Evolutionary conservation across 2,888 invertebrate species (phyloP).

Genomic region (Watsonalla binaria): DNA sequence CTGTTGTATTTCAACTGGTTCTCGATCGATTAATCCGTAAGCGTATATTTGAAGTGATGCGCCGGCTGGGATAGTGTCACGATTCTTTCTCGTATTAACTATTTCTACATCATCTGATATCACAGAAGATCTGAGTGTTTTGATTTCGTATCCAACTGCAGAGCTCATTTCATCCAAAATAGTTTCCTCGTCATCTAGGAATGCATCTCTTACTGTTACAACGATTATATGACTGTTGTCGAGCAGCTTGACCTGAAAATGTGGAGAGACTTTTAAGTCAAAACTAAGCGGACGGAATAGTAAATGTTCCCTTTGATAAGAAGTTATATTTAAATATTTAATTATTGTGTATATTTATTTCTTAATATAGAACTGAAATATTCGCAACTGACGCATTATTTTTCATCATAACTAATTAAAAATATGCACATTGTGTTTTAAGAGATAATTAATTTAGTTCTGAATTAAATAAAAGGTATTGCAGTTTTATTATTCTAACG

Average conservation of each 20-base stretch:
- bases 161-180: conserved; percentile 46
- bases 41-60: conserved; percentile 53
- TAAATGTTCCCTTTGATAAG: background rate
- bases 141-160: conserved; percentile 59
- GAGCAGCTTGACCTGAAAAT: conserved; percentile 66
- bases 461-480: too few relatives aligned
- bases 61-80: conserved; percentile 26
- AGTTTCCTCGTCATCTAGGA: conserved; percentile 54
- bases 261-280: conserved; percentile 1
- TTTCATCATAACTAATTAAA: too few relatives aligned
- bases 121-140: conserved; percentile 55
- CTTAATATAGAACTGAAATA: too few relatives aligned
- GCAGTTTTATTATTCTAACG: too few relatives aligned
- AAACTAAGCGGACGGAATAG: too few relatives aligned
- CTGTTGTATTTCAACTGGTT: conserved; percentile 47
- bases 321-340: conserved; percentile 3
- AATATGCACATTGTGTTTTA: too few relatives aligned
- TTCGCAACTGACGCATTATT: too few relatives aligned
- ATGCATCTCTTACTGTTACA: conserved; percentile 53
- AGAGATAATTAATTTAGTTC: too few relatives aligned
- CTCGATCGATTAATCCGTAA: conserved; percentile 52
- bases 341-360: too few relatives aligned
- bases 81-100: conserved; percentile 25
- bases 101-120: conserved; percentile 37
- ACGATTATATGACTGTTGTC: conserved; percentile 59